Conservation (phyloP, 2,888 invertebrate species). For the Ommatoiulus sabulosus region DNA sequence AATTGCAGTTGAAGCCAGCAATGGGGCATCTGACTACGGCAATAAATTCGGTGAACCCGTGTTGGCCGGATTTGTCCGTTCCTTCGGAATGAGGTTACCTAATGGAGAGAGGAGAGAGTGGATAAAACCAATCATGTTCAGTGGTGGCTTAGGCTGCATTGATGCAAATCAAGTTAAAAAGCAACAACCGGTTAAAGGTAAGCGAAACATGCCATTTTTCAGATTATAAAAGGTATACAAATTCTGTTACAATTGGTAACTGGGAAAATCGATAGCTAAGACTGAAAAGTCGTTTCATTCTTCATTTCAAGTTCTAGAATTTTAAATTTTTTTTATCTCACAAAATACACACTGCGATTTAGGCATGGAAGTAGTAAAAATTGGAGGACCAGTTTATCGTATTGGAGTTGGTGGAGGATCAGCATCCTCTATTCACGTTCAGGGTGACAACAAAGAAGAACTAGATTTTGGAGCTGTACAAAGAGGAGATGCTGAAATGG, state of each 20-base stretch:
- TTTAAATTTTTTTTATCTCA: too few species aligned
- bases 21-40: conserved; percentile 98
- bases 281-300: too few species aligned
- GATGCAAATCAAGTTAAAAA: conserved; percentile 80
- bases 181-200: conserved; percentile 71
- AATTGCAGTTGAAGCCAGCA: conserved; percentile 93
- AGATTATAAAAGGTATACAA: too few species aligned
- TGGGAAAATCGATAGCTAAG: too few species aligned
- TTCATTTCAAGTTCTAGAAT: too few species aligned
- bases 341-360: conserved; percentile 60
- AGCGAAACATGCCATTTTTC: not conserved
- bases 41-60: conserved; percentile 99
- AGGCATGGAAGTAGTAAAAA: conserved; percentile 92
- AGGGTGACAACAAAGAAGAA: conserved; percentile 86
- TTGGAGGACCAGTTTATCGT: conserved; percentile 97
- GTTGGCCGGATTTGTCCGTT: conserved; percentile 88
- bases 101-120: conserved; percentile 84
- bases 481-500: conserved; percentile 98
- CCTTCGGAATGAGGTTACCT: conserved; percentile 82
- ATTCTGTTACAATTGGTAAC: too few species aligned
- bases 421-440: conserved; percentile 94
- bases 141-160: conserved; percentile 94
- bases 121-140: conserved; percentile 99
- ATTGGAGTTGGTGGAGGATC: conserved; percentile 99
- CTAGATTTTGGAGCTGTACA: conserved; percentile 98